Conservation (phyloP, 2,888 invertebrate genomes). For the Sipha maydis region DNA sequence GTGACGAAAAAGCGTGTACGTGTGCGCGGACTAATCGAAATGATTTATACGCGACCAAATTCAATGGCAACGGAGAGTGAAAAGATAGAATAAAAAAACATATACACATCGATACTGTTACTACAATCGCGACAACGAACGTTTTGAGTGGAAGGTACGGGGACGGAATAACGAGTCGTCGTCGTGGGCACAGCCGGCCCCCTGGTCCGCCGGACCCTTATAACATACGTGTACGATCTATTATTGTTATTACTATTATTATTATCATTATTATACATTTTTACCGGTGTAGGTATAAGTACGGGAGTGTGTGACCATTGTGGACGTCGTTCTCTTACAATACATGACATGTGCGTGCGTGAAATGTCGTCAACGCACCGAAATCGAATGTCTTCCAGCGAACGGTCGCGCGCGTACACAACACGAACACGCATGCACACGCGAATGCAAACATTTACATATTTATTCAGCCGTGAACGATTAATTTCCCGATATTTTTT, state of each 20-base stretch:
- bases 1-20: constrained; percentile 8
- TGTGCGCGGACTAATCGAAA: constrained; percentile 27
- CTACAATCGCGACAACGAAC: constrained; percentile 22
- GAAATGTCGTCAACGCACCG: neutral
- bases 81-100: neutral
- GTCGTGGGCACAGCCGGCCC: constrained; percentile 19
- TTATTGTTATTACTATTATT: constrained; percentile 34
- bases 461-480: constrained; percentile 10
- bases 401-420: neutral
- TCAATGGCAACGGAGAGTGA: neutral
- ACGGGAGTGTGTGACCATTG: neutral
- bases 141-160: constrained; percentile 39
- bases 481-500: constrained; percentile 1
- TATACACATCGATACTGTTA: neutral
- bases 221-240: neutral
- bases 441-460: neutral
- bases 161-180: neutral
- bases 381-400: constrained; percentile 7
- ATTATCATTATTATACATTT: neutral
- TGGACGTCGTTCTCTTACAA: neutral
- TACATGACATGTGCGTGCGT: neutral
- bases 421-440: neutral
- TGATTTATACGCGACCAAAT: constrained; percentile 32
- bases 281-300: neutral
- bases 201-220: constrained; percentile 12